Evolutionary conservation across 2,888 invertebrate genomes (phyloP).

Genomic region (Troides oblongomaculatus): DNA sequence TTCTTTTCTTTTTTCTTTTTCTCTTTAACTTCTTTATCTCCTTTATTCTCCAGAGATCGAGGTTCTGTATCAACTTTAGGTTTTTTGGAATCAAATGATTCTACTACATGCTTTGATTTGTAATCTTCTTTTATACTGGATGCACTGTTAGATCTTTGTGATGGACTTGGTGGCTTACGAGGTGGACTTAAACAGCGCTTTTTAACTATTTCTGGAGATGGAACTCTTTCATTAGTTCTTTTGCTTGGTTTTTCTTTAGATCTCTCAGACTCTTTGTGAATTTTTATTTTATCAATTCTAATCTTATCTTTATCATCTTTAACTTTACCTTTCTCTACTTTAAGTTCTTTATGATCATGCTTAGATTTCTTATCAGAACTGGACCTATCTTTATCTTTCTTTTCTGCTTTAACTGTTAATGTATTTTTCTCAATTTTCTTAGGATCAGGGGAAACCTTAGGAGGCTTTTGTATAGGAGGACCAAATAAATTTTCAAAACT

Average conservation of each 20-base stretch:
- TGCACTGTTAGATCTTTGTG: slow-evolving; percentile 64
- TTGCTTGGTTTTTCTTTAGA: slow-evolving; percentile 79
- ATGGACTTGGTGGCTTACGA: slow-evolving; percentile 60
- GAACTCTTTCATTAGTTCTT: slow-evolving; percentile 63
- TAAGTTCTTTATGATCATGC: slow-evolving; percentile 71
- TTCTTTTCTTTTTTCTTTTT: slow-evolving; percentile 82
- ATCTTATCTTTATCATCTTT: slow-evolving; percentile 74
- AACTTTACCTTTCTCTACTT: slow-evolving; percentile 68
- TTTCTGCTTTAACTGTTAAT: slow-evolving; percentile 67
- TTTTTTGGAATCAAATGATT: slow-evolving; percentile 59
- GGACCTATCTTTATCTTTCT: slow-evolving; percentile 78
- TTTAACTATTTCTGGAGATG: slow-evolving; percentile 66
- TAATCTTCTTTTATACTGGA: slow-evolving; percentile 71
- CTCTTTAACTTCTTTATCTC: slow-evolving; percentile 75
- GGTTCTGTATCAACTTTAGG: slow-evolving; percentile 74
- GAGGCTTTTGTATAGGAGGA: slow-evolving; percentile 87
- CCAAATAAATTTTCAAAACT: slow-evolving; percentile 92
- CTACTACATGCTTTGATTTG: slow-evolving; percentile 58
- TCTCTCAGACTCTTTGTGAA: slow-evolving; percentile 79
- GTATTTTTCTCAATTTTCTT: slow-evolving; percentile 73
- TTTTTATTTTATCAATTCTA: slow-evolving; percentile 72
- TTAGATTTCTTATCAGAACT: slow-evolving; percentile 72
- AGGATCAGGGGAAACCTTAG: slow-evolving; percentile 84
- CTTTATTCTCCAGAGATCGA: slow-evolving; percentile 75
- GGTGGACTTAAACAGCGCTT: slow-evolving; percentile 63